Conservation (phyloP, 2,113 vertebrate species). For the Stomatorhinus ivindoensis region DNA sequence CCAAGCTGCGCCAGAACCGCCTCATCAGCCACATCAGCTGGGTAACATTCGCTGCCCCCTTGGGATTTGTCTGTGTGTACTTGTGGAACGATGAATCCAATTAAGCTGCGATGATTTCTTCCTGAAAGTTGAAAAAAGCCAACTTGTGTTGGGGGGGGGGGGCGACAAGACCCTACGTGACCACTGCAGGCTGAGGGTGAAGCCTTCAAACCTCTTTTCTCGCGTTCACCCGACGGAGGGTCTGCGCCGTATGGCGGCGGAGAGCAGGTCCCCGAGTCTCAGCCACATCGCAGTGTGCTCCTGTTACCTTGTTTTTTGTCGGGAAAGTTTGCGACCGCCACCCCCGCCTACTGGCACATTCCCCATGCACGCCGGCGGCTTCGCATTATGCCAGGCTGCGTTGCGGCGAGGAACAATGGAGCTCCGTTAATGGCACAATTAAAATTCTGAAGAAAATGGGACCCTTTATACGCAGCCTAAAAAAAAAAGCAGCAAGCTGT, state of each 20-base stretch:
- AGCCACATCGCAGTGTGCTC: background rate
- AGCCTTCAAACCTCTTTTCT: background rate
- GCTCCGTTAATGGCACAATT: conserved; percentile 49
- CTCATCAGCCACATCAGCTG: background rate
- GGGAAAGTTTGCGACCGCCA: background rate
- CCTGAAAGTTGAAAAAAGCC: conserved; percentile 53
- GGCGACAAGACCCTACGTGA: background rate
- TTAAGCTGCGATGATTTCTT: conserved; percentile 39
- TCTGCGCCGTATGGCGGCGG: background rate
- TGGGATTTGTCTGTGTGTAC: conserved; percentile 49
- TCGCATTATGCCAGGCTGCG: conserved; percentile 3
- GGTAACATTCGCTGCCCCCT: conserved; percentile 36
- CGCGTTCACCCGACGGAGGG: background rate
- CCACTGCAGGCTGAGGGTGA: background rate
- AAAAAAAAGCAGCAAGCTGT: conserved; percentile 63
- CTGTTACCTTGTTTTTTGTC: background rate
- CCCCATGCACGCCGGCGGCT: background rate
- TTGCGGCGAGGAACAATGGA: conserved; percentile 35
- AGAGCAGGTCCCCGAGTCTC: background rate
- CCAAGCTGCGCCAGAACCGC: background rate
- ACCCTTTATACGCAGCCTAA: conserved; percentile 66
- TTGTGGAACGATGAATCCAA: conserved; percentile 52
- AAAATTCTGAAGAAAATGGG: conserved; percentile 62
- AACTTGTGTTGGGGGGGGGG: conserved; percentile 40
- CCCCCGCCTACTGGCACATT: conserved; percentile 28